Percentiles rank a stretch among this genome's conserved stretches.
These are phyloP conservation scores for Chymomyza caudatula DNA, from an alignment of 2,888 invertebrate species.

Conservation along the genomic window DNA sequence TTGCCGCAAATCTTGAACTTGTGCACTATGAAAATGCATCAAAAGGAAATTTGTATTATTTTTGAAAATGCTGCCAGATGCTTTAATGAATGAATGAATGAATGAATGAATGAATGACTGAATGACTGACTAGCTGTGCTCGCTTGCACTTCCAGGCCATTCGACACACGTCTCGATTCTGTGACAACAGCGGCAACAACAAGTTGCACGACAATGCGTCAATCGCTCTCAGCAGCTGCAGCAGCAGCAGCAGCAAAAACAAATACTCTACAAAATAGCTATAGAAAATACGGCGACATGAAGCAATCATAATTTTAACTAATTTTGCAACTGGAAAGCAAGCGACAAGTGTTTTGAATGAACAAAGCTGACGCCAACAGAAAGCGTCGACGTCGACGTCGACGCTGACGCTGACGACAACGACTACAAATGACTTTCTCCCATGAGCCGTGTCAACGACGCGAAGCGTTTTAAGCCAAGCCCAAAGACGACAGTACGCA, in stretches of 20 bases:
- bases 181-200: conserved; percentile 40
- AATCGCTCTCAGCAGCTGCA: conserved; percentile 43
- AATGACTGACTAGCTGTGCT: not conserved
- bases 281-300: conserved; percentile 5
- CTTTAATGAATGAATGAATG: not conserved
- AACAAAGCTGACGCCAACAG: not conserved
- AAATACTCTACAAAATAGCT: conserved; percentile 9
- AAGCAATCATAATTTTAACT: conserved; percentile 58
- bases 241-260: conserved; percentile 34
- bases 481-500: not conserved
- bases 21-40: no score
- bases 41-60: not conserved
- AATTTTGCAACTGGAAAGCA: conserved; percentile 38
- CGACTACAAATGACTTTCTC: conserved; percentile 51
- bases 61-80: not conserved
- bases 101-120: not conserved
- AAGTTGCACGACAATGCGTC: not conserved
- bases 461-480: conserved; percentile 10
- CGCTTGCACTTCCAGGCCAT: conserved; percentile 62
- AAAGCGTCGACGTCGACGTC: conserved; percentile 8
- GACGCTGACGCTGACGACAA: conserved; percentile 27
- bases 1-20: no score
- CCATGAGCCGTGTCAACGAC: conserved; percentile 33
- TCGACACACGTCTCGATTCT: conserved; percentile 67
- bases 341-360: conserved; percentile 52